Evolutionary conservation across 2,113 vertebrate genomes (phyloP).

Genomic region (Todiramphus saurophagus): DNA sequence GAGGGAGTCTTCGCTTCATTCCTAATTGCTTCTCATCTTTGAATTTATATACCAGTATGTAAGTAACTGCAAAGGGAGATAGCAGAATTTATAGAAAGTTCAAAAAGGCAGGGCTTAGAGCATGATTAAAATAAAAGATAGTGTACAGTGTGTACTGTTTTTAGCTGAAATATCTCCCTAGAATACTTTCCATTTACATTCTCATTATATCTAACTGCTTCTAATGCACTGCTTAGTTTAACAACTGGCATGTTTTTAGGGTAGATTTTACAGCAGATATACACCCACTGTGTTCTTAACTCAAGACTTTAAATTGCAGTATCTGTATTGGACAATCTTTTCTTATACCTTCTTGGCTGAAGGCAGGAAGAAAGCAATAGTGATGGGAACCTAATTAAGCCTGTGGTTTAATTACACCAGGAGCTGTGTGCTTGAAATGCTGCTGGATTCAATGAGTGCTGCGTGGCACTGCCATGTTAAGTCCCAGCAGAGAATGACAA

Average conservation of each 20-base stretch:
- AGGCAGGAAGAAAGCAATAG: constrained; percentile 38
- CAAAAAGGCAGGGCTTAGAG: constrained; percentile 62
- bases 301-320: constrained; percentile 34
- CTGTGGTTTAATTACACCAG: constrained; percentile 34
- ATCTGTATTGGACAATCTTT: constrained; percentile 50
- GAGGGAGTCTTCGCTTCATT: constrained; percentile 42
- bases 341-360: constrained; percentile 46
- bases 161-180: constrained; percentile 60
- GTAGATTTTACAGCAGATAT: constrained; percentile 53
- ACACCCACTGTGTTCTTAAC: constrained; percentile 45
- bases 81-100: constrained; percentile 65
- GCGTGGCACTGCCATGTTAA: constrained; percentile 25
- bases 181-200: constrained; percentile 63
- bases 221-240: constrained; percentile 62
- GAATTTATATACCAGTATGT: constrained; percentile 69
- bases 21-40: constrained; percentile 55
- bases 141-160: constrained; percentile 37
- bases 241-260: constrained; percentile 57
- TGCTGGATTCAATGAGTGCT: constrained; percentile 17
- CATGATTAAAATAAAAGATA: constrained; percentile 68
- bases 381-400: constrained; percentile 56
- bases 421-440: constrained; percentile 35
- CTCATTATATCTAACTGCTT: constrained; percentile 61
- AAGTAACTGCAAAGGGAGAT: constrained; percentile 67
- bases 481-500: background rate